Conservation (phyloP, 2,113 vertebrate species). For the Azemiops feae region DNA sequence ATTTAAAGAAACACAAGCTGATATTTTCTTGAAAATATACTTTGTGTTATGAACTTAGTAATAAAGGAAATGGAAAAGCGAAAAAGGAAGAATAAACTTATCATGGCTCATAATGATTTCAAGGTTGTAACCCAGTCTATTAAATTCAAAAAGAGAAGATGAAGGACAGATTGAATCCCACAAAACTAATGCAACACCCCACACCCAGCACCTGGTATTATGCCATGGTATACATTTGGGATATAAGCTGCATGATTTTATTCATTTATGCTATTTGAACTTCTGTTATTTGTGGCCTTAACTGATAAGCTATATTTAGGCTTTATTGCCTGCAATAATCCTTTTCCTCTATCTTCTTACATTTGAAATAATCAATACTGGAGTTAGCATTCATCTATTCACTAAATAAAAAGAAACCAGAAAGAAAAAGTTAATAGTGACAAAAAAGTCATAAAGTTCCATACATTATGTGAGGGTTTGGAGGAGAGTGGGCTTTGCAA, state of each 20-base stretch:
- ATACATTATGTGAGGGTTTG: background rate
- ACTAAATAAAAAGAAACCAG: background rate
- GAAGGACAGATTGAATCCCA: background rate
- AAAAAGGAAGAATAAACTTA: background rate
- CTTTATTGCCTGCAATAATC: background rate
- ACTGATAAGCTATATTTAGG: background rate
- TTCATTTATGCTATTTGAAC: background rate
- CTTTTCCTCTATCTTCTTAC: no score
- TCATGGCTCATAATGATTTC: background rate
- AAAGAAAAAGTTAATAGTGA: background rate
- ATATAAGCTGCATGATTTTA: background rate
- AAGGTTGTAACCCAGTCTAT: background rate
- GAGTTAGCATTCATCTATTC: background rate
- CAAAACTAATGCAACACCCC: background rate
- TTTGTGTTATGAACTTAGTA: background rate
- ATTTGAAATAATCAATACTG: background rate
- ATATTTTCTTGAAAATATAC: background rate
- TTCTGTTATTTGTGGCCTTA: background rate
- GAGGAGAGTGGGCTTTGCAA: background rate
- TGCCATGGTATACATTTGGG: background rate
- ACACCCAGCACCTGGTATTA: background rate
- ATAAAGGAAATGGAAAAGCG: no score
- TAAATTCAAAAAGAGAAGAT: background rate
- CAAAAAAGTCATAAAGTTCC: background rate
- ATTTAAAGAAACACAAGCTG: background rate